A percentile compares a stretch with the other conserved stretches of the same genome.
phyloP scores from a whole-genome alignment of 1,140 invertebrate species.

The Solenopsis invicta region DNA sequence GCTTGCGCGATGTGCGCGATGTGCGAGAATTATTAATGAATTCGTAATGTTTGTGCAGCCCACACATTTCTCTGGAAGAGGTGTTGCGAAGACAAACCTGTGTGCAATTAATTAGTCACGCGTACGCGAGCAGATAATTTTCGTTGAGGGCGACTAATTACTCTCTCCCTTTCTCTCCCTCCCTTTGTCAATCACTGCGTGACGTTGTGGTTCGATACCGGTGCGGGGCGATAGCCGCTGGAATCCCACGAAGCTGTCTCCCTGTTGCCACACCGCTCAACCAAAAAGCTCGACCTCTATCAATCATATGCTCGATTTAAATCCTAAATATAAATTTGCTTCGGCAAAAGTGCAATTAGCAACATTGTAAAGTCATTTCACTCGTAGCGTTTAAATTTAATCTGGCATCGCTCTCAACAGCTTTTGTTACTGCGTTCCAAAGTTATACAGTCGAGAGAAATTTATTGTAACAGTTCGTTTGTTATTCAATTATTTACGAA shows the following conservation, averaged over 20 bases:
- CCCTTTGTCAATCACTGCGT: slow-evolving; percentile 70
- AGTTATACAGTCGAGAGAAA: not conserved
- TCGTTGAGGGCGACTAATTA: slow-evolving; percentile 65
- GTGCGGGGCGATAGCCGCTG: slow-evolving; percentile 62
- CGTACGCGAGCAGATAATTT: slow-evolving; percentile 60
- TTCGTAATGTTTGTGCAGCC: not conserved
- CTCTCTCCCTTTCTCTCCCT: slow-evolving; percentile 42
- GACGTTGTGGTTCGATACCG: slow-evolving; percentile 71
- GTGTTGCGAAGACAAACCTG: slow-evolving; percentile 26
- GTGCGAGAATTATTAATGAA: slow-evolving; percentile 42
- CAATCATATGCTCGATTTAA: slow-evolving; percentile 69
- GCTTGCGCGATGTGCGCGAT: no score
- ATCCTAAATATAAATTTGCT: not conserved
- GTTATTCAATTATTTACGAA: not conserved
- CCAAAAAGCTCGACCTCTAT: slow-evolving; percentile 62
- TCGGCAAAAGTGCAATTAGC: slow-evolving; percentile 45
- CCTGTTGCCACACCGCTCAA: slow-evolving; percentile 4
- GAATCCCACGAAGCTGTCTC: slow-evolving; percentile 59
- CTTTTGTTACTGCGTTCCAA: not conserved
- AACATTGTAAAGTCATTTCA: slow-evolving; percentile 8
- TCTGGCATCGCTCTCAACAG: not conserved
- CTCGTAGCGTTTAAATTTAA: not conserved
- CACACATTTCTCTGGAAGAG: slow-evolving; percentile 1
- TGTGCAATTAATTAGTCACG: slow-evolving; percentile 70
- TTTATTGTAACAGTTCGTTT: not conserved